Evolutionary conservation across 2,113 vertebrate species (phyloP).

Genomic region (Falco punctatus): DNA sequence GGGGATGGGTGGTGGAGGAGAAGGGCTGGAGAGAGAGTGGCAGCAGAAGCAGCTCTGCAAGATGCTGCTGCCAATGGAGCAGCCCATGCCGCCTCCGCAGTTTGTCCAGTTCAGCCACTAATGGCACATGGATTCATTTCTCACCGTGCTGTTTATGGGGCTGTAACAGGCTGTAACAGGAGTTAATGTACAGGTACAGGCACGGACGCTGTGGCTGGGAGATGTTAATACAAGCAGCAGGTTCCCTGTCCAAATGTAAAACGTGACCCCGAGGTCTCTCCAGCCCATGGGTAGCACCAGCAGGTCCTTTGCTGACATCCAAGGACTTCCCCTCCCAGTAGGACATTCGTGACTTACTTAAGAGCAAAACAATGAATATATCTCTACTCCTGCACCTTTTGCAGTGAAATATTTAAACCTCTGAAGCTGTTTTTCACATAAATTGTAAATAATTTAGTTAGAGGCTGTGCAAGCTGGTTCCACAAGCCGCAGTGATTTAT

Average conservation of each 20-base stretch:
- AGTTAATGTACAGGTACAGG: constrained; percentile 46
- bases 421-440: constrained; percentile 25
- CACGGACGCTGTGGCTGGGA: background rate
- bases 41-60: background rate
- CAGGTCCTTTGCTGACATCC: background rate
- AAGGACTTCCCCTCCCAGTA: background rate
- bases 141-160: background rate
- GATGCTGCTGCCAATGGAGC: background rate
- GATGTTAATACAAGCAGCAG: constrained; percentile 1
- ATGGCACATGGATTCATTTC: background rate
- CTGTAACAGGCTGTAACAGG: constrained; percentile 29
- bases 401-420: constrained; percentile 32
- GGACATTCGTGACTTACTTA: constrained; percentile 14
- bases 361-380: constrained; percentile 9
- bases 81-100: background rate
- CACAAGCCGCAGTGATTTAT: background rate
- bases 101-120: background rate
- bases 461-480: background rate
- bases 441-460: background rate
- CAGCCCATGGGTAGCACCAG: background rate
- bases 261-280: constrained; percentile 37
- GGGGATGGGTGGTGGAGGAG: background rate
- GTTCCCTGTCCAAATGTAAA: constrained; percentile 46
- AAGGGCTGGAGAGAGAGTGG: background rate
- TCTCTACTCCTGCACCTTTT: constrained; percentile 16